Evolutionary conservation across 2,113 vertebrate species (phyloP), one percentile per base, ranked within the genome.

Genomic region (Tachuris rubrigastra): DNA sequence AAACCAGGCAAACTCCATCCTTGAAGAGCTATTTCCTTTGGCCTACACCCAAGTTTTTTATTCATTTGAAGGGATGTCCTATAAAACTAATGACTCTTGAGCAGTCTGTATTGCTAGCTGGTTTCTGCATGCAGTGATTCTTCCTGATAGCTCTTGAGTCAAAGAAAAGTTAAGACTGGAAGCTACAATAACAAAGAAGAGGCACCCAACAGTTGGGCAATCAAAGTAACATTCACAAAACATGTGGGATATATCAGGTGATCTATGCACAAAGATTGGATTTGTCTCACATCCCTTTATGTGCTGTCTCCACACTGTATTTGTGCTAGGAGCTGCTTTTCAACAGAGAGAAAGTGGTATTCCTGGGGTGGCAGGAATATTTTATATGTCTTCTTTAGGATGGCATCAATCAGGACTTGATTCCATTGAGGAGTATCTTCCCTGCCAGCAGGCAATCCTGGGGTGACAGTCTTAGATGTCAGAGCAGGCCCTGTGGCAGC

Each of bases 131-230:
- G 52, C 85, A 96, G 4, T 71, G 56, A 88, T 78, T 93, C 85
- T 68, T 92, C 47, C 60, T 81, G 72, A 63, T 56, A 65, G 63
- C 72, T 63, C 85, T 90, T 60, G 39, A 91, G 55, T 83, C 82
- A 88, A 87, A 77, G n/a, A 59, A 53, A 67, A 91, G 49, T 79
- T 87, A 79, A 59, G 60, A 62, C 77, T 82, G 56, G 56, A 79
- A 84, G 86, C 60, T 65, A 62, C 65, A 94, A 46, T 89, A 93
- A 50, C 47, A 68, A 88, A 85, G 55, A 95, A 76, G 93, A 77
- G 63, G 63, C 47, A 75, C 31, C 60, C 78, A 88, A 22, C 15
- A 75, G 35, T 35, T 77, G 56, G 52, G 73, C 65, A 95, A 78
- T 92, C 80, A 74, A 68, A 92, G 37, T 30, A 88, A 59, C 87